Evolutionary conservation across 2,113 vertebrate species (phyloP).

Genomic region (Neotoma lepida): DNA sequence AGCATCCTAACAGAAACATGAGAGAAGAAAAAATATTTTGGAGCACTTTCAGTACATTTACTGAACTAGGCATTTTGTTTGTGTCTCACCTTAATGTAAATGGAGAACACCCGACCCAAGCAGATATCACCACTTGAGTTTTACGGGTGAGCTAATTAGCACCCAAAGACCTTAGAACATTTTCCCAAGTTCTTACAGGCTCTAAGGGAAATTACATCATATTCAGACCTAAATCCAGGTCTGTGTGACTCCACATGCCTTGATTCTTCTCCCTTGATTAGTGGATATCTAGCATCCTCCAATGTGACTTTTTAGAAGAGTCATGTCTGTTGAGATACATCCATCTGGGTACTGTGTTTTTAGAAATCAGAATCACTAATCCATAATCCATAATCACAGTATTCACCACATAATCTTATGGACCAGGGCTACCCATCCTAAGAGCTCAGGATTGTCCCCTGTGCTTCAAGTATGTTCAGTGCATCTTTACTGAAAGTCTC

Average conservation of each 20-base stretch:
- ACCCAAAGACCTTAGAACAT: background rate
- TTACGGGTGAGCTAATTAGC: slow-evolving; percentile 1
- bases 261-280: background rate
- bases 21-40: background rate
- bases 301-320: background rate
- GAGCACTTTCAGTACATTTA: background rate
- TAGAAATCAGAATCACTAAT: background rate
- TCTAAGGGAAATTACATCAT: background rate
- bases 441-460: background rate
- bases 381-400: background rate
- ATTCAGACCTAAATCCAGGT: background rate
- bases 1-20: background rate
- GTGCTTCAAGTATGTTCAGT: background rate
- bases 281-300: background rate
- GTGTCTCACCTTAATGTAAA: slow-evolving; percentile 19
- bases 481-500: background rate
- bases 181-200: background rate
- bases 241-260: background rate
- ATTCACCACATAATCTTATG: background rate
- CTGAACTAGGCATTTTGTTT: background rate
- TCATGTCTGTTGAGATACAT: background rate
- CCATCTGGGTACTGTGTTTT: background rate
- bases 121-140: slow-evolving; percentile 30
- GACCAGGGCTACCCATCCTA: background rate
- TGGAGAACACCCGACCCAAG: background rate